Conservation (phyloP, 1,140 invertebrate species). For the Drosophila saltans region DNA sequence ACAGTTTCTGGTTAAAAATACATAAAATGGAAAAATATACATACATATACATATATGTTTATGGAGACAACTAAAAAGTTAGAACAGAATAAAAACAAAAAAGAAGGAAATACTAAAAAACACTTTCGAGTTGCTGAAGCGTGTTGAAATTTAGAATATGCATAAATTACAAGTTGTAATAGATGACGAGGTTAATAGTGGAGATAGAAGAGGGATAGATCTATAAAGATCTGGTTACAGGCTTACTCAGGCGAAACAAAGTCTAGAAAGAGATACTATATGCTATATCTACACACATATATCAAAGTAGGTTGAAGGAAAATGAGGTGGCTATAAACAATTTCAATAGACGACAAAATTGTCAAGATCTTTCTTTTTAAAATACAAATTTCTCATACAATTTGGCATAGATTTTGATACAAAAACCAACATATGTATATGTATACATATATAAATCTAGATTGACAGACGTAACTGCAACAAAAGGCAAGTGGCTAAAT, state of each 20-base stretch:
- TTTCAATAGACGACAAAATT: constrained; percentile 6
- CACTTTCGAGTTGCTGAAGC: constrained; percentile 26
- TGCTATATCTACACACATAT: no score
- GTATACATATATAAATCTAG: constrained; percentile 7
- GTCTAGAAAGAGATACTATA: not conserved
- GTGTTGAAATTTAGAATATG: constrained; percentile 23
- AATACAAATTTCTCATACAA: constrained; percentile 4
- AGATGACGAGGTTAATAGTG: not conserved
- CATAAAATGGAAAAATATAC: constrained; percentile 12
- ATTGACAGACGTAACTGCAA: constrained; percentile 13
- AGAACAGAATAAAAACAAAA: not conserved
- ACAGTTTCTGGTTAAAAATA: constrained; percentile 30
- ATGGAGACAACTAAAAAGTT: constrained; percentile 13
- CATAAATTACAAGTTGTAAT: constrained; percentile 29
- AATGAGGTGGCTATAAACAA: not conserved
- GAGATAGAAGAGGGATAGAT: constrained; percentile 6
- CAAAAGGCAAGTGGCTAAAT: constrained; percentile 4
- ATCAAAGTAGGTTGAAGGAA: constrained; percentile 2
- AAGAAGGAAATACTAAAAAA: constrained; percentile 1
- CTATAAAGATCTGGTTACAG: constrained; percentile 19
- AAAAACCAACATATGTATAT: not conserved
- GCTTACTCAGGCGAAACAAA: constrained; percentile 4
- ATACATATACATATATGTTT: not conserved
- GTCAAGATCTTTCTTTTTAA: not conserved
- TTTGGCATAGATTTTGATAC: constrained; percentile 18